These are phyloP conservation scores for Protophormia terraenovae DNA, from an alignment of 2,888 invertebrate genomes.

Conservation along the genomic window DNA sequence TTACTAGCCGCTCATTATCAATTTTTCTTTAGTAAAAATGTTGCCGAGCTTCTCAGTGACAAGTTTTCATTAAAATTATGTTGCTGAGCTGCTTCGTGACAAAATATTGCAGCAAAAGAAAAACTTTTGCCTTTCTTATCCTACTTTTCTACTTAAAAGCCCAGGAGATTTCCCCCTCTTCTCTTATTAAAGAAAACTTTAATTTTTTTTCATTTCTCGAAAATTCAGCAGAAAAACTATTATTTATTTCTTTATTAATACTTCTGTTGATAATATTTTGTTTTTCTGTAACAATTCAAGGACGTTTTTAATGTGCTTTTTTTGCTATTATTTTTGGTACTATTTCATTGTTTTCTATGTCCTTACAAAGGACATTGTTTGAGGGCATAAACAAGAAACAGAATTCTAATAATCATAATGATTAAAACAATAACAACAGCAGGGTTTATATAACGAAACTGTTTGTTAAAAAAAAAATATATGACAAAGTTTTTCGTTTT, in stretches of 20 bases:
- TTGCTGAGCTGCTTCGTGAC: too few relatives aligned
- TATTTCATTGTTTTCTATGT: not conserved
- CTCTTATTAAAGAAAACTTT: not conserved
- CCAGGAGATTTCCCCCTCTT: too few relatives aligned
- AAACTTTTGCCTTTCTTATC: too few relatives aligned
- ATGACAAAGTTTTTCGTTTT: not conserved
- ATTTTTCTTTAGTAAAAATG: too few relatives aligned
- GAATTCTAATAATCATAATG: constrained; percentile 15
- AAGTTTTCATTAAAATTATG: too few relatives aligned
- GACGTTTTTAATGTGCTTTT: constrained; percentile 31
- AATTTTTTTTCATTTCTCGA: not conserved
- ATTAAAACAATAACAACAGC: constrained; percentile 6
- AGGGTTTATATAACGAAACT: constrained; percentile 11
- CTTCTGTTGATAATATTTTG: not conserved
- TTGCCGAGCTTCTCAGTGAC: too few relatives aligned
- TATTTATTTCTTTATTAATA: not conserved
- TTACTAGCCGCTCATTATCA: too few relatives aligned
- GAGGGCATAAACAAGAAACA: not conserved
- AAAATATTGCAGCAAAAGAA: too few relatives aligned
- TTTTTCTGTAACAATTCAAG: constrained; percentile 34
- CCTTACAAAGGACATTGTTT: constrained; percentile 39
- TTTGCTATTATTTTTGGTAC: not conserved
- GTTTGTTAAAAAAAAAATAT: not conserved
- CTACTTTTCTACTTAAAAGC: not conserved
- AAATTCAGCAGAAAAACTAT: not conserved